These are phyloP conservation scores for Chondrilla cf. caribensis DNA, from an alignment of 37 sponge, comb jelly and placozoan species.

Conservation along the genomic window DNA sequence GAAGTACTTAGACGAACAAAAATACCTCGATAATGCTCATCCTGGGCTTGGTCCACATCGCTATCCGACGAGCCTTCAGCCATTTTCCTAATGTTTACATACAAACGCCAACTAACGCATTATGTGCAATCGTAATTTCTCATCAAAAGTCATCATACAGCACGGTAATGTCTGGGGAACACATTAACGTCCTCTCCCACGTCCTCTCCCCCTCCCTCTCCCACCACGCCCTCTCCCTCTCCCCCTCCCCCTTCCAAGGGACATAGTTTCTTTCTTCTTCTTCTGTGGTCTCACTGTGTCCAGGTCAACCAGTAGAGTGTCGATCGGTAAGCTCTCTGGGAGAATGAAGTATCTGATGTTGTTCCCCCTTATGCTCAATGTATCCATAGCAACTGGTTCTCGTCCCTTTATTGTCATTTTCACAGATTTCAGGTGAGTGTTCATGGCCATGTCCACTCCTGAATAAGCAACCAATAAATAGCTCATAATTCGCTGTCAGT, in stretches of 20 bases:
- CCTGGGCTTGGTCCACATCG: too few relatives aligned
- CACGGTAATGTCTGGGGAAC: too few relatives aligned
- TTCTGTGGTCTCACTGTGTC: neutral
- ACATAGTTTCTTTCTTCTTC: slow-evolving; percentile 5
- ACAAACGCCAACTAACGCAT: too few relatives aligned
- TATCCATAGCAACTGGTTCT: slow-evolving; percentile 88
- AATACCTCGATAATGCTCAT: too few relatives aligned
- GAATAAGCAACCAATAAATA: neutral
- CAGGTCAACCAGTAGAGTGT: slow-evolving; percentile 86
- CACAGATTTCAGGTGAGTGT: slow-evolving; percentile 96
- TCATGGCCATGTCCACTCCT: slow-evolving; percentile 99
- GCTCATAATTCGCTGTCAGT: neutral
- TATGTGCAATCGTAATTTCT: too few relatives aligned
- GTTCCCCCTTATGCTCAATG: slow-evolving; percentile 93
- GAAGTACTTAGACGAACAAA: too few relatives aligned
- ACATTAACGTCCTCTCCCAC: slow-evolving; percentile 32
- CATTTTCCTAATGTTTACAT: too few relatives aligned
- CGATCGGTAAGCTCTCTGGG: slow-evolving; percentile 93
- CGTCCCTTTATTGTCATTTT: slow-evolving; percentile 95
- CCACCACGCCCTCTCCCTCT: slow-evolving; percentile 6
- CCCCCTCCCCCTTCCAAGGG: slow-evolving; percentile 12
- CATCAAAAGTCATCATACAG: too few relatives aligned
- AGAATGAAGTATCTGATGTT: slow-evolving; percentile 95
- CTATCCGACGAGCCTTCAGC: too few relatives aligned
- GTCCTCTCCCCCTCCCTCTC: slow-evolving; percentile 6